Evolutionary conservation across 2,797 vertebrate species (phyloP).

Genomic region (Aphelocoma californica): DNA sequence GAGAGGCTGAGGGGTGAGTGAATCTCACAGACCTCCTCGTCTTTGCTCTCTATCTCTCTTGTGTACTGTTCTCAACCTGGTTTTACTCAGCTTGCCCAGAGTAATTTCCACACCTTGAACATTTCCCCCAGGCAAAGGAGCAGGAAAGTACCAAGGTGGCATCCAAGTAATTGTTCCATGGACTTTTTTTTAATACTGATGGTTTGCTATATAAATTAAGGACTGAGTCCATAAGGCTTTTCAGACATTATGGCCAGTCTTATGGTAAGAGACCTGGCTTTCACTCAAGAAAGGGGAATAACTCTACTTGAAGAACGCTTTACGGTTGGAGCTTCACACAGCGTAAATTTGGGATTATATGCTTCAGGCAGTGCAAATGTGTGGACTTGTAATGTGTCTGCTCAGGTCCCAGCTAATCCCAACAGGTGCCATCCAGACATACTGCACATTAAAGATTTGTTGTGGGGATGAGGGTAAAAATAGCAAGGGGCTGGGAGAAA

Average conservation of each 20-base stretch:
- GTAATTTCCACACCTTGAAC: not conserved
- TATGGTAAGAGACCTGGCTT: constrained; percentile 5
- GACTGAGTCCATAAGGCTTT: not conserved
- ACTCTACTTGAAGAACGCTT: not conserved
- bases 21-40: not conserved
- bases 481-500: constrained; percentile 28
- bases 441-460: constrained; percentile 47
- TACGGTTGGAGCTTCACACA: not conserved
- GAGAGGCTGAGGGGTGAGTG: not conserved
- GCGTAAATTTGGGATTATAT: not conserved
- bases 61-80: not conserved
- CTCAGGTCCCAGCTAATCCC: constrained; percentile 28
- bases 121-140: not conserved
- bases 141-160: not conserved
- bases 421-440: constrained; percentile 65
- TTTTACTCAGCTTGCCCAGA: not conserved
- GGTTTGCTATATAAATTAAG: not conserved
- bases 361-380: not conserved
- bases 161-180: not conserved
- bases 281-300: not conserved
- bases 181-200: not conserved
- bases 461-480: constrained; percentile 64
- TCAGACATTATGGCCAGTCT: not conserved
- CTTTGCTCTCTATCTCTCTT: not conserved
- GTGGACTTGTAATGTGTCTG: not conserved